These are phyloP conservation scores for Probosciger aterrimus DNA, from an alignment of 2,113 vertebrate genomes.

Conservation along the genomic window DNA sequence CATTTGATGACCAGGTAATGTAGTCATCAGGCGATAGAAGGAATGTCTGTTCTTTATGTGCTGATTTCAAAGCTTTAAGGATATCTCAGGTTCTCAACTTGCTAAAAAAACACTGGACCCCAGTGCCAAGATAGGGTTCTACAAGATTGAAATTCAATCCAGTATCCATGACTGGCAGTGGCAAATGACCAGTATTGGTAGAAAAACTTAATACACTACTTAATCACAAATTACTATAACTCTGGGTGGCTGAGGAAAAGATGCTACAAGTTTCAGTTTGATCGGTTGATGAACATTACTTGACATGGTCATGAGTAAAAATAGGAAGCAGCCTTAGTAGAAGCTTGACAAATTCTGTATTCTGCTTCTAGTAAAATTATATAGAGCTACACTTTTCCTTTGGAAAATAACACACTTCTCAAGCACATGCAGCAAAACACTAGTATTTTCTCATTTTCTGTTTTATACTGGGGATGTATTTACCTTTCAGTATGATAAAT, in stretches of 20 bases:
- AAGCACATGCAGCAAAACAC: not conserved
- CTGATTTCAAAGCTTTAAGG: not conserved
- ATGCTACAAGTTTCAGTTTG: not conserved
- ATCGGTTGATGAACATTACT: not conserved
- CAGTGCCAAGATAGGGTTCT: not conserved
- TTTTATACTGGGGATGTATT: not conserved
- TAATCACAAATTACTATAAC: not conserved
- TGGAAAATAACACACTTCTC: constrained; percentile 1
- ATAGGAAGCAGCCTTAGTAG: not conserved
- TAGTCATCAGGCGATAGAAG: not conserved
- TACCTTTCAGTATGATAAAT: constrained; percentile 1
- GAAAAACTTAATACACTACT: not conserved
- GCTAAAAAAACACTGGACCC: not conserved
- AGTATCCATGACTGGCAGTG: not conserved
- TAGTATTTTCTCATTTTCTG: not conserved
- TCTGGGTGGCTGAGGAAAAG: not conserved
- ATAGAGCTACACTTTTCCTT: not conserved
- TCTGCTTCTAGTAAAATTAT: not conserved
- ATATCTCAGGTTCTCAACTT: not conserved
- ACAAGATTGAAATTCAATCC: not conserved
- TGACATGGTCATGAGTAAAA: not conserved
- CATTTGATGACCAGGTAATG: not conserved
- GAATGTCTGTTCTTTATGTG: not conserved
- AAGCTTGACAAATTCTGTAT: not conserved
- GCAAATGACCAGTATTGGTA: not conserved